Evolutionary conservation across 2,113 vertebrate species (phyloP), one percentile per base, ranked within the genome.

Genomic region (Zosterops japonicus): DNA sequence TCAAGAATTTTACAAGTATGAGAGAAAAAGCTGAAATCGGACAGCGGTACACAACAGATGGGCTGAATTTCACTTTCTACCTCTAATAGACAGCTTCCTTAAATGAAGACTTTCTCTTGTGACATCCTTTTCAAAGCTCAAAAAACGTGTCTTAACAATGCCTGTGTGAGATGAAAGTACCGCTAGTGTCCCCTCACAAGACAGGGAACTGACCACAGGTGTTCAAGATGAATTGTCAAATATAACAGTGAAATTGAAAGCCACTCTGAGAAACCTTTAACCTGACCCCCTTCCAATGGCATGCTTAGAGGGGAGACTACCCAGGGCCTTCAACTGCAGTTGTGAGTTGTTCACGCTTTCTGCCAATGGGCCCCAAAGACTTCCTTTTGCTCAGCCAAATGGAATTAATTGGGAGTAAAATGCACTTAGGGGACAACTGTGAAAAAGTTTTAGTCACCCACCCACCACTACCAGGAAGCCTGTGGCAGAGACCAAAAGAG

Each of bases 21-120:
- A 90, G 35, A 76, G 93, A 90, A 93, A 96, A 95, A 94, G 47
- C 76, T 90, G 70, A 95, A 97, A 93, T 81, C 8, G 71, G 94
- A 89, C 79, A 87, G 89, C 5, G 61, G 3, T 39, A 92, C 39
- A 74, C 25, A 93, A 85, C 78, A 95, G 76, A 82, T 78, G 94
- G 78, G 81, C 53, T 71, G 84, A 74, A 88, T 94, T 94, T 91
- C 75, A 60, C 64, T 86, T 69, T 77, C 18, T 78, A 95, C 24
- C 61, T 93, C 57, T 90, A 94, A 88, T 64, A 49, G 24, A 72
- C 56, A 81, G 39, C 53, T 95, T 57, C 77, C 46, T 84, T 86
- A 90, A 85, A 86, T 1, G 0, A 77, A 85, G 23, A 14, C 18
- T 70, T 93, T 59, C 19, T 36, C 8, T 25, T 29, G 69, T 39